Percentiles rank a stretch among this genome's conserved stretches.
Conservation (phyloP, 2,113 vertebrate genomes). For the Pomatorhinus ruficollis region DNA sequence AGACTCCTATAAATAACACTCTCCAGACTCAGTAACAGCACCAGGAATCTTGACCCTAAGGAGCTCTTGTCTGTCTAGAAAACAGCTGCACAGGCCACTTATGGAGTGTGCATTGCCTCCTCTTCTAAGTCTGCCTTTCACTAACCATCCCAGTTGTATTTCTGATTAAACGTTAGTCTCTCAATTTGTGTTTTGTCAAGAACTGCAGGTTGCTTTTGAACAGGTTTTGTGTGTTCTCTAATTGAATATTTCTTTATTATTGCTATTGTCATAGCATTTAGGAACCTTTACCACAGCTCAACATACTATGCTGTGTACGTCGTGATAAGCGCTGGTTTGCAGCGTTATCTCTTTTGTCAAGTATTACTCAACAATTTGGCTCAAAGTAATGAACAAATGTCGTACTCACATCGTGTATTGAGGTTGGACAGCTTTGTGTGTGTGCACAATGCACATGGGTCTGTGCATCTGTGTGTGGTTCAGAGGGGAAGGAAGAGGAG, state of each 20-base stretch:
- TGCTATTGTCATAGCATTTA: background rate
- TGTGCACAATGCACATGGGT: background rate
- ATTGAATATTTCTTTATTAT: background rate
- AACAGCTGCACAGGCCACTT: background rate
- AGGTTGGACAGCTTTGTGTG: background rate
- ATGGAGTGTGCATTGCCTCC: background rate
- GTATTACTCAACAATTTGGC: background rate
- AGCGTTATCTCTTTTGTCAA: background rate
- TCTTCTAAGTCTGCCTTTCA: background rate
- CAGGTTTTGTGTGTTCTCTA: background rate
- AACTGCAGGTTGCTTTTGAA: background rate
- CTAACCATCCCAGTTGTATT: background rate
- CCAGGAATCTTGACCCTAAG: background rate
- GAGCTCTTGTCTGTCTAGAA: background rate
- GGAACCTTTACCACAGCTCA: background rate
- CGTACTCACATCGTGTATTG: background rate
- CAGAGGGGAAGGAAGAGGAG: slow-evolving; percentile 69
- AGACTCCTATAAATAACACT: background rate
- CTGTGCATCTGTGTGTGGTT: background rate
- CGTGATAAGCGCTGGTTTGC: background rate
- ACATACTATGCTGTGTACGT: background rate
- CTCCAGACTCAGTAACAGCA: background rate
- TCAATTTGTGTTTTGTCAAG: background rate
- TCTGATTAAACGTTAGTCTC: background rate
- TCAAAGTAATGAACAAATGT: background rate